Evolutionary conservation across 1,140 invertebrate genomes (phyloP), one percentile per base, ranked within the genome.

Genomic region (Scaptomyza graminum): DNA sequence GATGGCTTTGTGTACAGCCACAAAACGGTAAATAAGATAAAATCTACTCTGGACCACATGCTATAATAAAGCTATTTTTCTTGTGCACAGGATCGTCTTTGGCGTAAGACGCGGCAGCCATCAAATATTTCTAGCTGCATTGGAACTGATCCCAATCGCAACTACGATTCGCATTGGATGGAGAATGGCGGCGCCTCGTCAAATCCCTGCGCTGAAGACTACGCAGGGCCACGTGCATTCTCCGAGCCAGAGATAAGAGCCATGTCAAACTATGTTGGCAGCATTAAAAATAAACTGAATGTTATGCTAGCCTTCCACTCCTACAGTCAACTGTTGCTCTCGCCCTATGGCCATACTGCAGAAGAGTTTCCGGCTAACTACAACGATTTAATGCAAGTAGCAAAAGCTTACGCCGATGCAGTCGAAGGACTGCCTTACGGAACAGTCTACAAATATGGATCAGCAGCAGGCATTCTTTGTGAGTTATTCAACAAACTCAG

Each of bases 221-320:
- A 95, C 83, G 95, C 94, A 9, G 96, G 97, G 0, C 90, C 93
- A 0, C 90, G 92, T n/a, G 90, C 95, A 0, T 97, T 96, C 72
- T 97, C 96, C 0, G 97, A 97, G 91, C 92, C 93, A 0, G 97
- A 98, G 91, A 94, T 95, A 0, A 91, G 91, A 37, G 93, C 94
- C 3, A 90, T 96, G 6, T 92, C 94, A 0, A 90, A 94, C 11
- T 95, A 93, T 54, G 88, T 95, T 1, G 73, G 90, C 28, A 74
- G 90, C 3, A 92, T 94, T 18, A 92, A 87, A 11, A 62, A 89
- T 11, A 87, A 91, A 5, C 76, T 93, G 0, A 93, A 93, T 16
- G 66, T 94, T 5, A 93, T 94, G 74, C 61, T 95, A 12, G 93
- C 93, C 2, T 92, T 95, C 44, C 93, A 94, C 77, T 93, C 92